Percentiles rank a stretch among this genome's conserved stretches.
phyloP scores from a whole-genome alignment of 2,113 vertebrate genomes.

The Crocuta crocuta region DNA sequence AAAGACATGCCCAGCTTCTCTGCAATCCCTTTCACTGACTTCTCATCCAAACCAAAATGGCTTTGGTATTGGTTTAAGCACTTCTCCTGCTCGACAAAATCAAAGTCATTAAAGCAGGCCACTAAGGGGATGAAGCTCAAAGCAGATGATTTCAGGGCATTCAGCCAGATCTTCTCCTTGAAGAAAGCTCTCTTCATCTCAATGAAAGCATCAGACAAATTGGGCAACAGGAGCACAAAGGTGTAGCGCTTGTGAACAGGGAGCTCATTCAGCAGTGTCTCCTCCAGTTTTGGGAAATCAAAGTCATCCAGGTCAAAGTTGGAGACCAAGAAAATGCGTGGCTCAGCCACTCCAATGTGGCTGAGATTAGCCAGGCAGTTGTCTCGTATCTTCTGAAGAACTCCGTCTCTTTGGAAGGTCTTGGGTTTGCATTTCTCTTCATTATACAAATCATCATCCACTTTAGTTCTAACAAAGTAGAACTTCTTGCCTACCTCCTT shows the following conservation, averaged over 20 bases:
- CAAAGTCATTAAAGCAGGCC: neutral
- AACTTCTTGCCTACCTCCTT: conserved; percentile 69
- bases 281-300: conserved; percentile 68
- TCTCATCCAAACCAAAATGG: conserved; percentile 64
- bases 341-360: neutral
- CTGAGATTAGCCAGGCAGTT: neutral
- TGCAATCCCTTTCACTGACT: conserved; percentile 22
- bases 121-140: neutral
- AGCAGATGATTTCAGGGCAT: neutral
- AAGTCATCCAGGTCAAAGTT: neutral
- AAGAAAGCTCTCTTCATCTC: conserved; percentile 53
- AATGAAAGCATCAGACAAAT: conserved; percentile 24
- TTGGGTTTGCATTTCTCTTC: neutral
- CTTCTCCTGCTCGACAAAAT: conserved; percentile 31
- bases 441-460: conserved; percentile 36
- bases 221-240: conserved; percentile 21
- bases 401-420: neutral
- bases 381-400: conserved; percentile 48
- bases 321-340: conserved; percentile 55
- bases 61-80: conserved; percentile 43
- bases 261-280: conserved; percentile 47
- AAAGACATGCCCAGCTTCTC: neutral
- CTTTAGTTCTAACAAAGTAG: conserved; percentile 69
- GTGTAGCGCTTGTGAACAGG: conserved; percentile 31
- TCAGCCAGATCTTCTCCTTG: conserved; percentile 60